These are phyloP conservation scores for Macquaria australasica DNA, from an alignment of 2,113 vertebrate species.

Conservation along the genomic window DNA sequence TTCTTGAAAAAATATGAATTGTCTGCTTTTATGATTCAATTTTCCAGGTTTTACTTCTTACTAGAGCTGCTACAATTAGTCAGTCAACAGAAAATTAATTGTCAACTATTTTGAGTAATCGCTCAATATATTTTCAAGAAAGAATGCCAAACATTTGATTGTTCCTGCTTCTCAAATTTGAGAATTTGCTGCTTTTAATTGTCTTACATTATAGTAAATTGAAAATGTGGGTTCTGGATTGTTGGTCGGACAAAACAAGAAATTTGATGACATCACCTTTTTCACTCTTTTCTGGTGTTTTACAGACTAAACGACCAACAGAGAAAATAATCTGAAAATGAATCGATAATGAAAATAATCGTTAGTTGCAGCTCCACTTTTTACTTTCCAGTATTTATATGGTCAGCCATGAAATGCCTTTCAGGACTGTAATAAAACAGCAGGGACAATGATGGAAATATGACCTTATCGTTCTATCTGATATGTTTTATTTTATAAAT, in stretches of 20 bases:
- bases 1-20: not conserved
- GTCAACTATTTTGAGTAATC: not conserved
- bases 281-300: not conserved
- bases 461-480: not conserved
- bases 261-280: not conserved
- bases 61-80: not conserved
- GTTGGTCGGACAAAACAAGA: not conserved
- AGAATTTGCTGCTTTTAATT: not conserved
- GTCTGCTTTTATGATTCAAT: not conserved
- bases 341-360: not conserved
- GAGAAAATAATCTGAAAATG: not conserved
- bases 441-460: not conserved
- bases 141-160: not conserved
- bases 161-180: not conserved
- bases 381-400: not conserved
- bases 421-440: not conserved
- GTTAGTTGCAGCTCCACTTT: not conserved
- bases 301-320: not conserved
- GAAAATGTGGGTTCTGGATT: not conserved
- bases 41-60: not conserved
- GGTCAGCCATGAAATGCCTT: not conserved
- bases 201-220: not conserved
- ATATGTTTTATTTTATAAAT: slow-evolving; percentile 7
- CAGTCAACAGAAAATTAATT: not conserved
- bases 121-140: not conserved